Evolutionary conservation across 2,113 vertebrate genomes (phyloP).

Genomic region (Urocolius indicus): DNA sequence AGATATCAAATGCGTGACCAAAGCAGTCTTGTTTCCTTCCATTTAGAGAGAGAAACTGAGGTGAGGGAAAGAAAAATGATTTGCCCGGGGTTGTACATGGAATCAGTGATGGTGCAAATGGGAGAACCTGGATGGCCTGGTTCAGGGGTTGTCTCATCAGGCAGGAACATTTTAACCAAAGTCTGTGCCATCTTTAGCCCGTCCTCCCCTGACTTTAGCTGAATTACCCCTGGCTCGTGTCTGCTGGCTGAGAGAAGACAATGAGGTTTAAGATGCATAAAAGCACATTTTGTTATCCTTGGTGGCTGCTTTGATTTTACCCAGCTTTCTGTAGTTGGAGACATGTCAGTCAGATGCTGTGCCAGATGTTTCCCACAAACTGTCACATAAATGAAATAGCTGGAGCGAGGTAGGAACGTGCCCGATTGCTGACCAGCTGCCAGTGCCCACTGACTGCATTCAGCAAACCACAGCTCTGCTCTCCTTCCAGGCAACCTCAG

Average conservation of each 20-base stretch:
- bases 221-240: neutral
- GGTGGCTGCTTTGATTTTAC: conserved; percentile 40
- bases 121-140: neutral
- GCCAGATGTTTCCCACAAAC: conserved; percentile 61
- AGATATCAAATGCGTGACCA: neutral
- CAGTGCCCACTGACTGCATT: neutral
- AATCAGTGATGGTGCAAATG: neutral
- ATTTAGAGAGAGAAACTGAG: neutral
- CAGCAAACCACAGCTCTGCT: neutral
- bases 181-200: neutral
- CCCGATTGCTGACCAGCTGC: neutral
- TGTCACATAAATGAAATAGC: conserved; percentile 8
- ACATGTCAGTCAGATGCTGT: conserved; percentile 37
- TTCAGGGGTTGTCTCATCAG: neutral
- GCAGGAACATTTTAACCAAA: neutral
- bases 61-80: neutral
- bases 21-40: neutral
- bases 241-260: neutral
- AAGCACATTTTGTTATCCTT: neutral
- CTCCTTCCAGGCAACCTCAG: neutral
- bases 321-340: conserved; percentile 31
- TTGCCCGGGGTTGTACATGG: neutral
- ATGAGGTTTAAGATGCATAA: neutral
- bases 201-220: neutral
- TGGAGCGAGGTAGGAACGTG: neutral